Conservation (phyloP, 2,888 invertebrate genomes). For the Noctua fimbriata region DNA sequence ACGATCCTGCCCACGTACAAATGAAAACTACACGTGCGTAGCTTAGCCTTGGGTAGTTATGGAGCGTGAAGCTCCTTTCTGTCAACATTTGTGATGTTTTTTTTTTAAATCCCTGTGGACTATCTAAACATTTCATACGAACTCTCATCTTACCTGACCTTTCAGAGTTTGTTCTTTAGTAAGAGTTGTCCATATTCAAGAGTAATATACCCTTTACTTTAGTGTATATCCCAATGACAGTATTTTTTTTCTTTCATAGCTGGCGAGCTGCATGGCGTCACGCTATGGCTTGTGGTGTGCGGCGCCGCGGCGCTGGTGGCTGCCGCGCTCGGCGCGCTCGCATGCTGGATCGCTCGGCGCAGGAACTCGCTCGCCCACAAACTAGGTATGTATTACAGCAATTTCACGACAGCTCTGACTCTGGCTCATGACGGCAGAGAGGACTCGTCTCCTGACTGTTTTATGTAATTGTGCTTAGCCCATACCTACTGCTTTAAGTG, state of each 20-base stretch:
- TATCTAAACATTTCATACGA: neutral
- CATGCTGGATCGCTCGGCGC: conserved; percentile 84
- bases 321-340: conserved; percentile 76
- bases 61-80: neutral
- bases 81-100: neutral
- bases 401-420: too few relatives aligned
- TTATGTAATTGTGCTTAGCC: neutral
- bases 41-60: neutral
- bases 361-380: conserved; percentile 84
- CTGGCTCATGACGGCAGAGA: neutral
- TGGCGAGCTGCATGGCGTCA: conserved; percentile 78
- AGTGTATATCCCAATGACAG: neutral
- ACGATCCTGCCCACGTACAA: neutral
- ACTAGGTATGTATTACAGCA: conserved; percentile 76
- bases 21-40: neutral
- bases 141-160: neutral
- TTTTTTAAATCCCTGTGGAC: neutral
- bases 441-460: neutral
- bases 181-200: neutral
- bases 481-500: neutral
- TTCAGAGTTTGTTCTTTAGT: neutral
- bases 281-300: conserved; percentile 82
- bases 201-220: neutral
- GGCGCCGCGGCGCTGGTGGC: conserved; percentile 74
- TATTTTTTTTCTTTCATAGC: conserved; percentile 66